Conservation (phyloP, 1,140 invertebrate species). For the Laupala kohalensis region DNA sequence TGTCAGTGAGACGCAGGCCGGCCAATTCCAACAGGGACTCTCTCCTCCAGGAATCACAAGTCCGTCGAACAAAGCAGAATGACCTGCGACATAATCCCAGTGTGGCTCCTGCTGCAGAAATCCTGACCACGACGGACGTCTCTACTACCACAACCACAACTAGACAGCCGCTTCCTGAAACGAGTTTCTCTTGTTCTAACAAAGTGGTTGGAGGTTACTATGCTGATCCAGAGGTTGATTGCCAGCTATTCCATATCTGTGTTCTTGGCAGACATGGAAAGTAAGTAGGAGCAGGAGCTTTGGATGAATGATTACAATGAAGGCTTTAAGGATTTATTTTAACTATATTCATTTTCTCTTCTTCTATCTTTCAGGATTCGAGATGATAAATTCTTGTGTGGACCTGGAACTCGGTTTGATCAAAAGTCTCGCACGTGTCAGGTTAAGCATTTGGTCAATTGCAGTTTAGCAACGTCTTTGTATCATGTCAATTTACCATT, state of each 20-base stretch:
- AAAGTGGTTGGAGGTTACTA: slow-evolving; percentile 46
- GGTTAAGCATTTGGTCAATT: slow-evolving; percentile 22
- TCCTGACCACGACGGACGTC: background rate
- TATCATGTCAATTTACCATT: slow-evolving; percentile 22
- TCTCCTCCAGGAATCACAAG: background rate
- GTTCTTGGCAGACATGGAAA: slow-evolving; percentile 21
- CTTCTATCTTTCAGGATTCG: slow-evolving; percentile 22
- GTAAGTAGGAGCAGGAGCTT: slow-evolving; percentile 17
- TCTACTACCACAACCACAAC: background rate
- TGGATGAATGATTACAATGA: background rate
- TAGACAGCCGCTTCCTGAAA: slow-evolving; percentile 29
- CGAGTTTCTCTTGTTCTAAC: slow-evolving; percentile 41
- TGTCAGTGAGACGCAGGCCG: background rate
- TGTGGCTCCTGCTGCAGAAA: background rate
- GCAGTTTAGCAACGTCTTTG: slow-evolving; percentile 20
- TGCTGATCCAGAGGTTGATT: slow-evolving; percentile 39
- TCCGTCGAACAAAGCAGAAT: background rate
- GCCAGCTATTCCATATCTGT: slow-evolving; percentile 35
- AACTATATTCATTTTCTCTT: no score
- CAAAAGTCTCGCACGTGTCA: slow-evolving; percentile 27
- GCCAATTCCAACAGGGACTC: background rate
- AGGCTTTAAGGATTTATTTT: no score
- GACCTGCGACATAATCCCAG: background rate
- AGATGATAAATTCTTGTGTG: slow-evolving; percentile 28
- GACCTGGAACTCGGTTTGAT: slow-evolving; percentile 28